Base-by-base conservation (phyloP, 2,797 vertebrate genomes). In the Ptychadena robeensis region DNA sequence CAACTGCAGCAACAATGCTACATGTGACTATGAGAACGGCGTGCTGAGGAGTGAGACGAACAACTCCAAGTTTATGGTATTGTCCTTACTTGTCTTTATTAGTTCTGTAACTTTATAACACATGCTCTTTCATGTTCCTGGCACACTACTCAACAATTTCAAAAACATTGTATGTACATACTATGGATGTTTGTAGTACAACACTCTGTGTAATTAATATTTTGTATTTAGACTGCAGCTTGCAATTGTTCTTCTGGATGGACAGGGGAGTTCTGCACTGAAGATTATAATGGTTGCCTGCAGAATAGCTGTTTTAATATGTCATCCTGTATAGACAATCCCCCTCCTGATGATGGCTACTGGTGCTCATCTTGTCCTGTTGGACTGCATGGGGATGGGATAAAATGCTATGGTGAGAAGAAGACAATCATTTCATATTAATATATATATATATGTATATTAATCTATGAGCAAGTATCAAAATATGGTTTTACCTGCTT, bases 1-100 rank as follows among this genome's bases (percentile, higher is more conserved):
- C 40, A 86, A 85, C 44, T 87, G 86, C 8, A 82, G 74, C 40
- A 86, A 83, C 64, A 86, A 86, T 79, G 79, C 73, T 59, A 86
- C 31, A 27, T 87, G 86, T 25, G 30, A 74, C 3, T 86, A 64
- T 77, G 69, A 86, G 11, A 15, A 27, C 2, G 6, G 32, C 14
- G 59, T 28, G 22, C 4, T 73, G 30, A 74, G 15, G 32, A 57
- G 74, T 48, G 65, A 28, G n/a, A 68, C 65, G 40, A 66, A 75
- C 65, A 86, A 66, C 31, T 53, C 44, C 44, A 53, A 53, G 18
- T 86, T 86, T 48, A 61, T 25, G 75, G 85, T 82, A 79, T 61
- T 61, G 59, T 28, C n/a, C n/a, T n/a, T n/a, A n/a, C n/a, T n/a
- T n/a, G n/a, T n/a, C n/a, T n/a, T n/a, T n/a, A n/a, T n/a, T n/a